phyloP scores from a whole-genome alignment of 2,888 invertebrate genomes.

The Caenorhabditis wallacei region DNA sequence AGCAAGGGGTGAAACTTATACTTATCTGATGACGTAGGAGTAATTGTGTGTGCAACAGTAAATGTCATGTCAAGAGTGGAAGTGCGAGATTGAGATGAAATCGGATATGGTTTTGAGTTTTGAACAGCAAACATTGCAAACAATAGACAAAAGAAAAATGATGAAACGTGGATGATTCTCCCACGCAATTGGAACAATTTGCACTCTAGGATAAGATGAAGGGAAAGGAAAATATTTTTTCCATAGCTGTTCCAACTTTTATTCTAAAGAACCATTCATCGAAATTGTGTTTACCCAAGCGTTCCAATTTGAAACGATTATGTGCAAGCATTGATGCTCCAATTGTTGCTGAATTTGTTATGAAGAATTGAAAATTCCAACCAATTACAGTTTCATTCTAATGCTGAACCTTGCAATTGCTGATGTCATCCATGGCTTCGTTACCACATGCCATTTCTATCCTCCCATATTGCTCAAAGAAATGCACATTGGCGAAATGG shows the following conservation, averaged over 20 bases:
- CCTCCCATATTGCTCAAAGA: conserved; percentile 80
- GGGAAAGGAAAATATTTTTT: neutral
- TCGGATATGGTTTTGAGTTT: conserved; percentile 57
- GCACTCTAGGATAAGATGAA: conserved; percentile 1
- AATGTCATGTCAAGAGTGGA: conserved; percentile 28
- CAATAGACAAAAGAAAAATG: conserved; percentile 35
- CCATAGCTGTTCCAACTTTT: neutral
- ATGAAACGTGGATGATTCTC: conserved; percentile 22
- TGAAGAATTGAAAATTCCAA: conserved; percentile 4
- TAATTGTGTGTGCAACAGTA: conserved; percentile 22
- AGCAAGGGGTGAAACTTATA: neutral
- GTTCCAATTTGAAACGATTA: conserved; percentile 39
- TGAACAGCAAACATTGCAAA: conserved; percentile 55
- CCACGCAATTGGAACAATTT: conserved; percentile 44
- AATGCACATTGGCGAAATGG: conserved; percentile 75
- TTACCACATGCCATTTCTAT: conserved; percentile 82
- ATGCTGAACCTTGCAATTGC: conserved; percentile 82
- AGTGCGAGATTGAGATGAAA: conserved; percentile 60
- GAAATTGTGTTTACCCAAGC: conserved; percentile 44
- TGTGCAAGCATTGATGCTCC: conserved; percentile 30
- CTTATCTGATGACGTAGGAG: conserved; percentile 30
- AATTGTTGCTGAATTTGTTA: neutral
- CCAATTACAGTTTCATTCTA: conserved; percentile 79
- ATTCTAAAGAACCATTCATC: conserved; percentile 24
- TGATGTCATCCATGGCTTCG: conserved; percentile 82